These are phyloP conservation scores for Choloepus didactylus DNA, from an alignment of 2,797 vertebrate species.

Conservation along the genomic window DNA sequence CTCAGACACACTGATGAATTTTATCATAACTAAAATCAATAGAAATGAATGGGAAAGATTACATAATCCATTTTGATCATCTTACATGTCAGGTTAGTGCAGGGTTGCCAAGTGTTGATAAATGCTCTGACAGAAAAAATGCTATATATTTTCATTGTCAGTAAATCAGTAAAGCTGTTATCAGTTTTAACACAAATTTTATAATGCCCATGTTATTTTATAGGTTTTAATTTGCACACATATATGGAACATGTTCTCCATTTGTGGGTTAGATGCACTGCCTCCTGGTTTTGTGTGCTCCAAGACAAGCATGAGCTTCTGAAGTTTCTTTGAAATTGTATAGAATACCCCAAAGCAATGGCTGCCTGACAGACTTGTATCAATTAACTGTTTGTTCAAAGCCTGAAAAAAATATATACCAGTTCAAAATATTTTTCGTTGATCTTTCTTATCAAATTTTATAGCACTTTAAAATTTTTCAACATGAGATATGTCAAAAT, in stretches of 20 bases:
- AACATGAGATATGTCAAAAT: slow-evolving; percentile 49
- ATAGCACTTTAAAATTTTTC: slow-evolving; percentile 49
- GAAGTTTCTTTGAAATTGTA: slow-evolving; percentile 62
- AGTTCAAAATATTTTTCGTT: slow-evolving; percentile 41
- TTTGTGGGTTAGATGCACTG: neutral
- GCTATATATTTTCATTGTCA: slow-evolving; percentile 85
- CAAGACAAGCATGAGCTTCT: neutral
- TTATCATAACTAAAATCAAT: slow-evolving; percentile 83
- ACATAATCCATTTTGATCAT: slow-evolving; percentile 84
- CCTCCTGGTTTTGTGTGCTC: neutral
- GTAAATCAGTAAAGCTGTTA: slow-evolving; percentile 83
- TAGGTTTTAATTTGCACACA: slow-evolving; percentile 79
- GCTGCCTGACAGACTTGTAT: neutral
- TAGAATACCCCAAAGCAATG: neutral
- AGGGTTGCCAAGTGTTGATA: slow-evolving; percentile 85
- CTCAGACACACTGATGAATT: slow-evolving; percentile 82
- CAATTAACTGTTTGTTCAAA: slow-evolving; percentile 67
- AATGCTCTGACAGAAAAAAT: slow-evolving; percentile 81
- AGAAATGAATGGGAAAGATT: slow-evolving; percentile 83
- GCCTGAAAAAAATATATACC: slow-evolving; percentile 27
- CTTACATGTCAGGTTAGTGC: slow-evolving; percentile 80
- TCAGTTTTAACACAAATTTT: slow-evolving; percentile 81
- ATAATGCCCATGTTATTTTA: slow-evolving; percentile 79
- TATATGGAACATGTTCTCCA: neutral
- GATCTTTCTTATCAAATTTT: slow-evolving; percentile 38